Base-by-base conservation (phyloP, 2,113 vertebrate species). In the Oxyruncus cristatus region DNA sequence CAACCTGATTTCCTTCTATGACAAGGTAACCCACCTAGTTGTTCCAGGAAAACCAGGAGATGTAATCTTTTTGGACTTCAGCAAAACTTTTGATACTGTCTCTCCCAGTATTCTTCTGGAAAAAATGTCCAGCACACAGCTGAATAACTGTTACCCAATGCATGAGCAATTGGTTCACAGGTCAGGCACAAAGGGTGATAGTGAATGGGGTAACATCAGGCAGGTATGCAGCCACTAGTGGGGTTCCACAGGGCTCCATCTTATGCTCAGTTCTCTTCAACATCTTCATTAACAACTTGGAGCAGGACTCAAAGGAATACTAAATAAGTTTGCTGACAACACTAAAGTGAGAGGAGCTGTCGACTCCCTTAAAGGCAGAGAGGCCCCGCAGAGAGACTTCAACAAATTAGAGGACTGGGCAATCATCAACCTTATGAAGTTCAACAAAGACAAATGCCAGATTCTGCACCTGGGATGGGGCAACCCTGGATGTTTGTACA, bases 391-490 rank as follows among this genome's bases (percentile, higher is more conserved):
- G 50, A 72, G 17, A 23, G 35, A 27, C 11, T 41, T 32, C 11
- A 12, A 4, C 11, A 33, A 56, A 9, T 35, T 3, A 65, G 24
- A 63, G 30, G 47, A 17, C 15, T 0, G 0, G 13, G 13, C 26
- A 56, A 27, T 32, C 35, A 35, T 14, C 13, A 9, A 41, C 16
- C 11, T 22, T 8, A 8, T 11, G 33, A 7, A 14, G 4, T 70
- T 53, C 22, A 72, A 63, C 14, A 27, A 56, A 18, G 47, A 17
- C 13, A 35, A 63, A 16, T 32, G 26, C 16, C 8, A 2, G 9
- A 49, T 32, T n/a, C 23, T 21, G 21, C 17, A 7, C 17, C 42
- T 56, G 26, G 49, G 41, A 41, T 12, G 14, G 13, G 20, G 20
- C 6, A 72, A 2, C 21, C 15, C 21, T 42, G 12, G 9, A 12